Evolutionary conservation across 2,888 invertebrate species (phyloP).

Genomic region (Oxytorus armatus): DNA sequence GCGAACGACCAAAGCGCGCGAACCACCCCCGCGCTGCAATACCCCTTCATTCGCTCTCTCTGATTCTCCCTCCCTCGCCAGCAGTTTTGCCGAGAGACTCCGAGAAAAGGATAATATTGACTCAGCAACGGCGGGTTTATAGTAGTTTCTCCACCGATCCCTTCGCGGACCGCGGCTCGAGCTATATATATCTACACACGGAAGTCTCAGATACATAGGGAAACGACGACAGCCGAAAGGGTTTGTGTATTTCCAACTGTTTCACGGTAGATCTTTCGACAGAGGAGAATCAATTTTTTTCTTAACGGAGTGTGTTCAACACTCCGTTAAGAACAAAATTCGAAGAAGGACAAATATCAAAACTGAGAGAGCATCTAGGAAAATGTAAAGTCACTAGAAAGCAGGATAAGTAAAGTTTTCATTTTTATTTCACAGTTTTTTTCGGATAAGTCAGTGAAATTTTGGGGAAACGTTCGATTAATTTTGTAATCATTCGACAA

Average conservation of each 20-base stretch:
- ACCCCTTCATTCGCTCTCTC: slow-evolving; percentile 21
- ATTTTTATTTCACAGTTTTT: no score
- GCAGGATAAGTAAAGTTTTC: no score
- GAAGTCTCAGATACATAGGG: slow-evolving; percentile 26
- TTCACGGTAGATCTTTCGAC: slow-evolving; percentile 38
- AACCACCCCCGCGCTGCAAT: slow-evolving; percentile 61
- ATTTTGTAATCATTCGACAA: no score
- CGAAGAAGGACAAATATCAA: no score
- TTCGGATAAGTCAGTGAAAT: no score
- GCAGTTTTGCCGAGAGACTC: slow-evolving; percentile 64
- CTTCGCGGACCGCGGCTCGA: slow-evolving; percentile 37
- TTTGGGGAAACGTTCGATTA: no score
- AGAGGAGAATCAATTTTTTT: slow-evolving; percentile 26
- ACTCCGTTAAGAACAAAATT: no score
- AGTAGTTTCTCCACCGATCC: slow-evolving; percentile 57
- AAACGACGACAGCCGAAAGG: slow-evolving; percentile 37
- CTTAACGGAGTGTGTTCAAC: background rate
- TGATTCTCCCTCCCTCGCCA: slow-evolving; percentile 38
- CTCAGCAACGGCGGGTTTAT: slow-evolving; percentile 72
- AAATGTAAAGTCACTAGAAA: background rate
- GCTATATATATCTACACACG: slow-evolving; percentile 11
- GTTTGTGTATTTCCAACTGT: slow-evolving; percentile 44
- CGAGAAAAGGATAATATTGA: slow-evolving; percentile 77
- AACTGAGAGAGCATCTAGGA: background rate
- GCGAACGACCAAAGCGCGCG: slow-evolving; percentile 56